Evolutionary conservation across 1,140 invertebrate species (phyloP), one percentile per base, ranked within the genome.

Genomic region (Amyelois transitella): DNA sequence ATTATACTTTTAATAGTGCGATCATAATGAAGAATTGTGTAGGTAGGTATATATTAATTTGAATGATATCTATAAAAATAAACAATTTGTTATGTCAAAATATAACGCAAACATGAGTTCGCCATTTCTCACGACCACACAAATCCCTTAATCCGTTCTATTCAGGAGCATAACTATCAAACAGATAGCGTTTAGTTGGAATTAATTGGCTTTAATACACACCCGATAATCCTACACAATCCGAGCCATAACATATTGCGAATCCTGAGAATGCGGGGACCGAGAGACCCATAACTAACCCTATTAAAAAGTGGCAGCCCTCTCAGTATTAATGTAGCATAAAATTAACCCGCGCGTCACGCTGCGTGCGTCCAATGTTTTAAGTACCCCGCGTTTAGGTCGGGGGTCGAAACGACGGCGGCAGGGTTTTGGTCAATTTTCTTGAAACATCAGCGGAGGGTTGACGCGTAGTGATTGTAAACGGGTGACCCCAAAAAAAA

Each of bases 281-380:
- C 64, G 43, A 49, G 58, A 69, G 64, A 70, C 71, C 73, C 78
- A 81, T 83, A 81, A 81, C 81, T 84, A 86, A 86, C 77, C 75
- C 77, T 73, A 82, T 84, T 83, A 86, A 82, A 86, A 83, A 81
- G 72, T 79, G 76, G 67, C 68, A 75, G 70, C 74, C 78, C 74
- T 65, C 51, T 28, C 69, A 57, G 64, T 72, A 77, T 83, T 87
- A 87, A 87, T 85, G 81, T 85, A 87, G 81, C 83, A 85, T 83
- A 87, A 87, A 87, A 87, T 85, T 83, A 86, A 86, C 68, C 75
- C 68, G 75, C 60, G 66, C 76, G 77, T 82, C 72, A 82, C 73
- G 79, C 68, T 20, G 28, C 22, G 43, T 72, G 75, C 70, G 54
- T 61, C 66, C 70, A 53, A 66, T 75, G 70, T 73, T 77, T 70